Conservation (phyloP, 2,797 vertebrate genomes). For the Dermochelys coriacea region DNA sequence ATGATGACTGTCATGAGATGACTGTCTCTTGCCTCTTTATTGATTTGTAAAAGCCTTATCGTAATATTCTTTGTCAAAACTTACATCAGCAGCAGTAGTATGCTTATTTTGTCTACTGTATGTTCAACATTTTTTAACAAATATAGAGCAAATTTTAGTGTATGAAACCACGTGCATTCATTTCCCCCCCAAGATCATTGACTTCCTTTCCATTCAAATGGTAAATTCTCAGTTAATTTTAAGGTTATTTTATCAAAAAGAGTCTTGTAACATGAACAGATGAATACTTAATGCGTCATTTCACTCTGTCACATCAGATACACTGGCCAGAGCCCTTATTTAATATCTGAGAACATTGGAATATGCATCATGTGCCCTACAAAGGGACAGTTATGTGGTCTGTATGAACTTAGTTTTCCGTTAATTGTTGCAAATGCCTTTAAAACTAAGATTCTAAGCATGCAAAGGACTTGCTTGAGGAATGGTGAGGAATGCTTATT, state of each 20-base stretch:
- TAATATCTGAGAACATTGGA: not conserved
- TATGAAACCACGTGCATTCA: not conserved
- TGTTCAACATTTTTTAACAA: not conserved
- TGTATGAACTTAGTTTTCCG: not conserved
- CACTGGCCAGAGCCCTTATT: not conserved
- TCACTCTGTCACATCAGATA: not conserved
- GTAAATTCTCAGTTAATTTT: slow-evolving; percentile 10
- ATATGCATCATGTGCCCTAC: rapidly evolving
- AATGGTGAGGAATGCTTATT: not conserved
- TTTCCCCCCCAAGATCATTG: not conserved
- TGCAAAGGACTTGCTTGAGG: not conserved
- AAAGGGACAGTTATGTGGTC: not conserved
- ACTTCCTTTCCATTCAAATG: slow-evolving; percentile 4
- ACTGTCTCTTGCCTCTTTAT: not conserved
- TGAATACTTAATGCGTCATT: not conserved
- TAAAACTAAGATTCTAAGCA: not conserved
- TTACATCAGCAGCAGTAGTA: not conserved
- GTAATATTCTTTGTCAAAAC: not conserved
- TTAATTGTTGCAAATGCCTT: not conserved
- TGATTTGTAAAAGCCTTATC: not conserved
- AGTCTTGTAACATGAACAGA: not conserved
- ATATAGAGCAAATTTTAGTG: rapidly evolving
- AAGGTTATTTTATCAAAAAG: slow-evolving; percentile 4
- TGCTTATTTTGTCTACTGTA: not conserved
- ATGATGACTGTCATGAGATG: not conserved